Conservation (phyloP, 2,888 invertebrate genomes). For the Plemyria rubiginata region DNA sequence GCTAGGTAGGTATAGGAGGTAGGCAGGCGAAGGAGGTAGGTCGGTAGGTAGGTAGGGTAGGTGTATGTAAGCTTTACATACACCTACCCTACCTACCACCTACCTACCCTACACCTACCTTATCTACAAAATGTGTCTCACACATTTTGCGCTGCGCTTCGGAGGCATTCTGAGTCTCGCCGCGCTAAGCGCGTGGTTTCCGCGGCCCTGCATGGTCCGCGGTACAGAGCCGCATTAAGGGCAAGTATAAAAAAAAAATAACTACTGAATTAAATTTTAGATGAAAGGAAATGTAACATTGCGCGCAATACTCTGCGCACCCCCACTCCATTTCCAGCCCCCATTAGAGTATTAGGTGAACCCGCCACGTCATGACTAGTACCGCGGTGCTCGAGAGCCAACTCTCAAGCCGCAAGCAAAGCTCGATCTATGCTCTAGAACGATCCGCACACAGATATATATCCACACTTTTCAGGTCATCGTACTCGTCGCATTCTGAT, state of each 20-base stretch:
- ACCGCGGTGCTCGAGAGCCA: conserved; percentile 1
- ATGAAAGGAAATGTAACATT: conserved; percentile 13
- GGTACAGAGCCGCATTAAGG: conserved; percentile 22
- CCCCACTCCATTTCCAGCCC: conserved; percentile 9
- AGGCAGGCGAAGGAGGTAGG: too few relatives aligned
- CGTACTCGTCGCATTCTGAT: neutral
- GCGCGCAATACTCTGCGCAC: conserved; percentile 25
- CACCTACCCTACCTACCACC: too few relatives aligned
- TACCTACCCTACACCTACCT: too few relatives aligned
- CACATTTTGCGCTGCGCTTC: too few relatives aligned
- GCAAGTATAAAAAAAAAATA: conserved; percentile 8
- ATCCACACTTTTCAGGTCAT: too few relatives aligned
- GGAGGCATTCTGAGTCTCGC: too few relatives aligned
- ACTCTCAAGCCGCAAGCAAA: neutral
- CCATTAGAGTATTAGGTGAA: neutral
- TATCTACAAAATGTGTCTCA: too few relatives aligned
- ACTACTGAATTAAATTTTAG: conserved; percentile 16
- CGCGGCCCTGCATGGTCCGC: conserved; percentile 10
- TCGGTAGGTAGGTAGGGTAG: too few relatives aligned
- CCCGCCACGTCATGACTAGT: conserved; percentile 2
- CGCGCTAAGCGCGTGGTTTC: neutral
- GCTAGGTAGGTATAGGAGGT: too few relatives aligned
- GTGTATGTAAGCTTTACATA: too few relatives aligned
- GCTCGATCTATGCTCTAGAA: too few relatives aligned
- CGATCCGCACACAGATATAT: too few relatives aligned